These are phyloP conservation scores for Rallus limicola DNA, from an alignment of 2,113 vertebrate genomes.

Conservation along the genomic window DNA sequence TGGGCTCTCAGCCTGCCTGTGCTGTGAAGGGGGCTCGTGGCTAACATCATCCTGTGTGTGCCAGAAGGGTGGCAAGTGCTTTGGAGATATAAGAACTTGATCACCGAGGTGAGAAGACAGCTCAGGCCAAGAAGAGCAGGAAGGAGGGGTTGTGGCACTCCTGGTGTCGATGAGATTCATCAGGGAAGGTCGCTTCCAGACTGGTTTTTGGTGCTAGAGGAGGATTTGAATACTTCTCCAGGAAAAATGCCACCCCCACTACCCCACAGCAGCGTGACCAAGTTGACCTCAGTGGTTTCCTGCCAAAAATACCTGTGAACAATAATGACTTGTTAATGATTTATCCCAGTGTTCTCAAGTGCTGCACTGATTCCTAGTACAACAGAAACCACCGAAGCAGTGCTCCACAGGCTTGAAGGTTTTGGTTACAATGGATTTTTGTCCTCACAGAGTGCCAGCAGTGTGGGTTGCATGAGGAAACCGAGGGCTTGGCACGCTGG, in stretches of 20 bases:
- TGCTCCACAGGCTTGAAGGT: background rate
- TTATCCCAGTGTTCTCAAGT: slow-evolving; percentile 52
- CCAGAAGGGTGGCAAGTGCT: background rate
- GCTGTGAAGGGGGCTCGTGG: background rate
- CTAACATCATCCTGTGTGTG: background rate
- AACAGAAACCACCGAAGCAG: background rate
- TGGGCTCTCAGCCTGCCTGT: background rate
- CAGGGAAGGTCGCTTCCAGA: background rate
- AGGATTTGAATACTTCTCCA: background rate
- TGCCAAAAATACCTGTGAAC: slow-evolving; percentile 64
- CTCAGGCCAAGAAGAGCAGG: background rate
- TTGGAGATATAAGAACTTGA: background rate
- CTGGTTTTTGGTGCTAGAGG: background rate
- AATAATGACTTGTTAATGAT: slow-evolving; percentile 71
- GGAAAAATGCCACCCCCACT: background rate
- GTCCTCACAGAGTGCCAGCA: background rate
- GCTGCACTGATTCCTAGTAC: slow-evolving; percentile 5
- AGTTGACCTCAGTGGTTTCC: slow-evolving; percentile 49
- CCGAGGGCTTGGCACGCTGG: background rate
- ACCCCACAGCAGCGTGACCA: slow-evolving; percentile 13
- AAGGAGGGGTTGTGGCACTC: background rate
- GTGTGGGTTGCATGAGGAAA: background rate
- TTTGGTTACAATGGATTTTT: slow-evolving; percentile 24
- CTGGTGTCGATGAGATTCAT: rapidly evolving
- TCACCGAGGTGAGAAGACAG: background rate